These are phyloP conservation scores for Megalurothrips usitatus DNA, from an alignment of 2,888 invertebrate species.

Conservation along the genomic window DNA sequence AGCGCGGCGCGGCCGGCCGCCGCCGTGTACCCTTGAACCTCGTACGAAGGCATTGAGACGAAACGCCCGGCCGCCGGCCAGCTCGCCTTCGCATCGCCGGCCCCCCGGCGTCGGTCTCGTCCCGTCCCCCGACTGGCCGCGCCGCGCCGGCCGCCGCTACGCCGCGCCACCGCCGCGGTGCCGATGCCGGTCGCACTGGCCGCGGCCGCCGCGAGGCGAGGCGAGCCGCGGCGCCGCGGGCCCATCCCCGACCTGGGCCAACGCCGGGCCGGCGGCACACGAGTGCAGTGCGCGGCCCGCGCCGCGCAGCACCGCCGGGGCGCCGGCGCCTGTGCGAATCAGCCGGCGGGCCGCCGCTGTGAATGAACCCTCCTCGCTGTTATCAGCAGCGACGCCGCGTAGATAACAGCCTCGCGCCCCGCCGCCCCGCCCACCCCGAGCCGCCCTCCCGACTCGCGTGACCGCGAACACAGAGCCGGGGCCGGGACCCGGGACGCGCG, in stretches of 20 bases:
- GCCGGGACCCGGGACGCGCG: too few relatives aligned
- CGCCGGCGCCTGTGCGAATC: not conserved
- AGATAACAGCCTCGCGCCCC: not conserved
- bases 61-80: not conserved
- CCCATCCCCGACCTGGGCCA: not conserved
- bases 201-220: not conserved
- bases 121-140: not conserved
- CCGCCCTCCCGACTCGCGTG: too few relatives aligned
- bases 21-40: not conserved
- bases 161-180: too few relatives aligned
- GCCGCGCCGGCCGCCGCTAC: not conserved
- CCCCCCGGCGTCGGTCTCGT: not conserved
- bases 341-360: not conserved
- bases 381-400: not conserved
- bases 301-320: not conserved
- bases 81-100: not conserved
- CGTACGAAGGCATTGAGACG: not conserved
- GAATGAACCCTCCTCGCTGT: not conserved
- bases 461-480: too few relatives aligned
- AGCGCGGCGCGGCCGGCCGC: not conserved
- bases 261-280: not conserved
- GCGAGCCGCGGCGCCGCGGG: not conserved
- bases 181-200: too few relatives aligned
- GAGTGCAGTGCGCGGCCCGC: not conserved
- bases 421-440: not conserved